These are phyloP conservation scores for Myotis vivesi DNA, from an alignment of 2,797 vertebrate genomes.

Conservation along the genomic window DNA sequence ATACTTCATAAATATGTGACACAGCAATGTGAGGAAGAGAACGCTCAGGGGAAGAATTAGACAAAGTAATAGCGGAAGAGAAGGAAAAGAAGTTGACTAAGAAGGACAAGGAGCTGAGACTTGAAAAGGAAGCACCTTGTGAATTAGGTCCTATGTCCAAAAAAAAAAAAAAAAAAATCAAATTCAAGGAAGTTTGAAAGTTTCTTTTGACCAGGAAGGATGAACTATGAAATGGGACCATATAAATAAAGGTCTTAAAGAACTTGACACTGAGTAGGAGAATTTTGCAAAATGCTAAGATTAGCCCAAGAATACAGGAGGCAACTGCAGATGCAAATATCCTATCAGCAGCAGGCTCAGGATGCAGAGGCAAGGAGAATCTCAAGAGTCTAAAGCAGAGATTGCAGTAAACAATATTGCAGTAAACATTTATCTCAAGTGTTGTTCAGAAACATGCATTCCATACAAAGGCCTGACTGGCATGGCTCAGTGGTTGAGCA, in stretches of 20 bases:
- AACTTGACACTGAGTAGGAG: slow-evolving; percentile 81
- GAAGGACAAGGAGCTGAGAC: slow-evolving; percentile 74
- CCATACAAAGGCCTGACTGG: slow-evolving; percentile 66
- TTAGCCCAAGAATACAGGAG: slow-evolving; percentile 74
- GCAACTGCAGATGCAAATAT: slow-evolving; percentile 84
- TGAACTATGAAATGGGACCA: slow-evolving; percentile 79
- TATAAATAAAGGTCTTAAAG: slow-evolving; percentile 73
- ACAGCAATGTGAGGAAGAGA: slow-evolving; percentile 83
- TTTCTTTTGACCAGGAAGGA: slow-evolving; percentile 57
- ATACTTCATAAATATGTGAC: slow-evolving; percentile 84
- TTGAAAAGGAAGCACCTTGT: slow-evolving; percentile 83
- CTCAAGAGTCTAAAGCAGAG: slow-evolving; percentile 73
- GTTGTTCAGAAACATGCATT: slow-evolving; percentile 68
- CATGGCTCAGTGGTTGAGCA: no score
- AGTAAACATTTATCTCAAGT: slow-evolving; percentile 68
- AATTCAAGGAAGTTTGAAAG: slow-evolving; percentile 84
- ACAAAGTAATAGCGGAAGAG: slow-evolving; percentile 83
- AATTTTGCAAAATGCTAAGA: slow-evolving; percentile 79
- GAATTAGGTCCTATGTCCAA: slow-evolving; percentile 83
- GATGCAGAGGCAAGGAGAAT: slow-evolving; percentile 74
- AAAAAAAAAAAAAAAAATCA: slow-evolving; percentile 81
- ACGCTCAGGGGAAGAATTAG: slow-evolving; percentile 76
- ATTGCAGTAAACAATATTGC: slow-evolving; percentile 76
- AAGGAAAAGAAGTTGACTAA: slow-evolving; percentile 78
- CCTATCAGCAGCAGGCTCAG: slow-evolving; percentile 68